phyloP scores from a whole-genome alignment of 92 coral and sea anemone genomes.

The Palythoa heliodiscus region DNA sequence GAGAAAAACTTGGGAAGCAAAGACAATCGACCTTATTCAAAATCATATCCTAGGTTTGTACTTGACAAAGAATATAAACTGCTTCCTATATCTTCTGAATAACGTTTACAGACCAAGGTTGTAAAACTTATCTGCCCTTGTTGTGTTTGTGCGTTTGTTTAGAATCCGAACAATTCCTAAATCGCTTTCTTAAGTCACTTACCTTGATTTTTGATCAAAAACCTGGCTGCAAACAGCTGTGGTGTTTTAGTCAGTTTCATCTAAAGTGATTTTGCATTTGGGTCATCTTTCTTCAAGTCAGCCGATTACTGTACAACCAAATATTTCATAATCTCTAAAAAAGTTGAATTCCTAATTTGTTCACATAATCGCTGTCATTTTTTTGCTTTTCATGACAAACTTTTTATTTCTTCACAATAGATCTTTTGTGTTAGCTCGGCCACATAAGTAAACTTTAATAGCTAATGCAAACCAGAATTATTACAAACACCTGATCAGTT shows the following conservation, averaged over 20 bases:
- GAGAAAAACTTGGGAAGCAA: not conserved
- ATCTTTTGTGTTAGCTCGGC: conserved; percentile 38
- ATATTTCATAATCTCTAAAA: conserved; percentile 16
- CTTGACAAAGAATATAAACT: too few relatives aligned
- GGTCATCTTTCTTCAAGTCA: not conserved
- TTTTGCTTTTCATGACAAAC: not conserved
- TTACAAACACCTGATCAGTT: conserved; percentile 19
- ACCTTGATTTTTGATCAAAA: too few relatives aligned
- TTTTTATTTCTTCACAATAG: conserved; percentile 49
- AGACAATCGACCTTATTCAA: not conserved
- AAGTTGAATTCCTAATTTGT: conserved; percentile 1
- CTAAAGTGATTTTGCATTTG: too few relatives aligned
- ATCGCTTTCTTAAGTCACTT: too few relatives aligned
- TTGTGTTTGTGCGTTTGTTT: too few relatives aligned
- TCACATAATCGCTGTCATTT: conserved; percentile 12
- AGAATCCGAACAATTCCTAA: too few relatives aligned
- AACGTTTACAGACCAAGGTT: too few relatives aligned
- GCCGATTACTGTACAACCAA: conserved; percentile 1
- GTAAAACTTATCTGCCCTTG: too few relatives aligned
- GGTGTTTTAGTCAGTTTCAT: too few relatives aligned
- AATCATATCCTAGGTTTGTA: not conserved
- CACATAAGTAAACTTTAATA: conserved; percentile 58
- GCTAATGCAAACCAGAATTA: conserved; percentile 21
- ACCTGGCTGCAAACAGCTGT: too few relatives aligned
- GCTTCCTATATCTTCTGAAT: too few relatives aligned